Base-by-base conservation (phyloP, 2,888 invertebrate species). In the Ennomos quercinarius region DNA sequence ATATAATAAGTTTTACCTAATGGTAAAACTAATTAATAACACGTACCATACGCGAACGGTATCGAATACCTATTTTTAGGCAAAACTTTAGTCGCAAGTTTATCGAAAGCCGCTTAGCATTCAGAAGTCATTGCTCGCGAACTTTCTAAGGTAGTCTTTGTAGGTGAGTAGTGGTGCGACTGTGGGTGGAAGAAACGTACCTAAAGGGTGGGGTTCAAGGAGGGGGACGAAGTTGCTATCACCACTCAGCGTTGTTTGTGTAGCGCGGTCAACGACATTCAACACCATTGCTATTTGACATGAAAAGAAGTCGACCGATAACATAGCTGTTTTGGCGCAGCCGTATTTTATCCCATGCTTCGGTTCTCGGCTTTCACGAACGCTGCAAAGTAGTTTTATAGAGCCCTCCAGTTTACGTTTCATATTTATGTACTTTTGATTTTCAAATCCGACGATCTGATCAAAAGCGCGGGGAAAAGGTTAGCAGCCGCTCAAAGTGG, bases 191-290 rank as follows among this genome's bases (percentile, higher is more conserved):
- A 46, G 52, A 40, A 27, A 45, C 44, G 42, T 40, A 40, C 17
- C 36, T 34, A 4, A 17, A n/a, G 34, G 57, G 53, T 48, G 50
- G 37, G 56, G 42, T 53, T 35, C 38, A 52, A 53, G 62, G 44
- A 52, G 66, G 61, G 42, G 61, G 62, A 46, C 49, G 63, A 36
- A 46, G 67, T 47, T 60, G 46, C 47, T 68, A 74, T 76, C 77
- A 72, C 70, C 70, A 72, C 65, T 73, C 69, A 63, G 42, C 71
- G 71, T 67, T 78, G 79, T 78, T 80, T 80, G 79, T 70, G 66
- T 72, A 75, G 74, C 76, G 55, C 84, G 86, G 89, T 87, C 88
- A 87, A 87, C 79, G 84, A 86, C 85, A 82, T 84, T 77, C 74
- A 74, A 73, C 76, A 77, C 77, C 80, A 85, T 83, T 83, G 80